A percentile compares a stretch with the other conserved stretches of the same genome.
Conservation (phyloP, 1,140 invertebrate genomes). For the Pachypeltis micranthus region DNA sequence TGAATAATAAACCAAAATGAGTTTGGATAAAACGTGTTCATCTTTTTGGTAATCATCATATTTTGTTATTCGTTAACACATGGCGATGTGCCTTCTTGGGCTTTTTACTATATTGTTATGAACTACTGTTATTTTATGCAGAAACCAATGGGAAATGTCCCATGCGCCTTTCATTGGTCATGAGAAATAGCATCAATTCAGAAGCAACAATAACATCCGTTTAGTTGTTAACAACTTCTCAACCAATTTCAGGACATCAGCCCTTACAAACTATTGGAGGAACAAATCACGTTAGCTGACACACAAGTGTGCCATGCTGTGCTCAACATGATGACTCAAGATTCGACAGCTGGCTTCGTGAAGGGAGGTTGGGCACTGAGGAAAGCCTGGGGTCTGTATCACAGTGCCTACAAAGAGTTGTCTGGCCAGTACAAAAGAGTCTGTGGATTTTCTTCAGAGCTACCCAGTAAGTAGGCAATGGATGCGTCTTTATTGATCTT, state of each 20-base stretch:
- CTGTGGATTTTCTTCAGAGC: constrained; percentile 25
- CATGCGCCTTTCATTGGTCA: no score
- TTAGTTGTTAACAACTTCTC: background rate
- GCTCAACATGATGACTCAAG: constrained; percentile 50
- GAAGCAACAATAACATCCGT: background rate
- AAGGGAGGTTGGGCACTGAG: constrained; percentile 58
- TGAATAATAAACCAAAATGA: no score
- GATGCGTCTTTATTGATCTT: no score
- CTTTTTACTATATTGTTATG: no score
- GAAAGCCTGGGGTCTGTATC: constrained; percentile 62
- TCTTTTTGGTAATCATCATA: no score
- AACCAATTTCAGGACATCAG: constrained; percentile 1
- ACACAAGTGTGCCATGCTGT: constrained; percentile 51
- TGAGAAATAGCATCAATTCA: background rate
- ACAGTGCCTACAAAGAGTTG: constrained; percentile 50
- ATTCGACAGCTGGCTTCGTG: constrained; percentile 49
- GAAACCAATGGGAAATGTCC: no score
- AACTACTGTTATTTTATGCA: no score
- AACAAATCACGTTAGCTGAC: constrained; percentile 56
- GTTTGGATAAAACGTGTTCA: no score
- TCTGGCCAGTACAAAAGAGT: constrained; percentile 39
- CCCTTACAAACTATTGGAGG: constrained; percentile 37
- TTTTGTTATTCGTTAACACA: no score
- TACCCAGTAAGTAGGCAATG: background rate
- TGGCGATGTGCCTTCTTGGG: no score